A percentile compares a stretch with the other conserved stretches of the same genome.
Conservation (phyloP, 30 jellyfish, hydroid and myxozoan species). For the Aurelia aurita complex sp. Pacific region DNA sequence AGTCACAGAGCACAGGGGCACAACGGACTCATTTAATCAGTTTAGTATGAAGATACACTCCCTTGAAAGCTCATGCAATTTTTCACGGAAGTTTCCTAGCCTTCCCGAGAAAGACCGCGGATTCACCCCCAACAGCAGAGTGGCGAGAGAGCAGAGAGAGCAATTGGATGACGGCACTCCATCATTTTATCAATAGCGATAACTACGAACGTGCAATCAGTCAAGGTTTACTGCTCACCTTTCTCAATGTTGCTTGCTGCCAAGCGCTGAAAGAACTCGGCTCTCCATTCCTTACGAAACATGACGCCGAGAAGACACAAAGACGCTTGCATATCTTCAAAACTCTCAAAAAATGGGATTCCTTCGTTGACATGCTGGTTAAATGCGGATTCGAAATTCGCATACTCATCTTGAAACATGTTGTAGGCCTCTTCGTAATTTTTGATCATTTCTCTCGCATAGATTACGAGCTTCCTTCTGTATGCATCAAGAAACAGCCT, state of each 20-base stretch:
- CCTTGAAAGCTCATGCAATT: too few relatives aligned
- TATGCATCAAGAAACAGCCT: neutral
- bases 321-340: slow-evolving; percentile 16
- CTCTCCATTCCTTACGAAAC: slow-evolving; percentile 35
- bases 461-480: neutral
- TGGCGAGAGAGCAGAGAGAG: too few relatives aligned
- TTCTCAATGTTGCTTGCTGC: neutral
- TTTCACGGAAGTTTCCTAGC: too few relatives aligned
- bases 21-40: too few relatives aligned
- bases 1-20: too few relatives aligned
- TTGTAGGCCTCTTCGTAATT: slow-evolving; percentile 14
- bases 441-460: neutral
- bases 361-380: slow-evolving; percentile 21
- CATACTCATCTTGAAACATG: slow-evolving; percentile 22
- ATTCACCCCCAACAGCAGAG: too few relatives aligned
- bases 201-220: too few relatives aligned
- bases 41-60: too few relatives aligned
- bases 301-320: slow-evolving; percentile 12
- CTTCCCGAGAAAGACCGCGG: too few relatives aligned
- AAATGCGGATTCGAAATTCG: slow-evolving; percentile 31
- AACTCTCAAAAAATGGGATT: slow-evolving; percentile 30
- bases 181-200: too few relatives aligned
- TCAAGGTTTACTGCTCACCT: too few relatives aligned
- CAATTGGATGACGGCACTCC: too few relatives aligned
- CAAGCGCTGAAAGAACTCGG: slow-evolving; percentile 16